Percentiles rank a stretch among this genome's conserved stretches.
These are phyloP conservation scores for Odontomyia ornata DNA, from an alignment of 2,888 invertebrate genomes.

Conservation along the genomic window DNA sequence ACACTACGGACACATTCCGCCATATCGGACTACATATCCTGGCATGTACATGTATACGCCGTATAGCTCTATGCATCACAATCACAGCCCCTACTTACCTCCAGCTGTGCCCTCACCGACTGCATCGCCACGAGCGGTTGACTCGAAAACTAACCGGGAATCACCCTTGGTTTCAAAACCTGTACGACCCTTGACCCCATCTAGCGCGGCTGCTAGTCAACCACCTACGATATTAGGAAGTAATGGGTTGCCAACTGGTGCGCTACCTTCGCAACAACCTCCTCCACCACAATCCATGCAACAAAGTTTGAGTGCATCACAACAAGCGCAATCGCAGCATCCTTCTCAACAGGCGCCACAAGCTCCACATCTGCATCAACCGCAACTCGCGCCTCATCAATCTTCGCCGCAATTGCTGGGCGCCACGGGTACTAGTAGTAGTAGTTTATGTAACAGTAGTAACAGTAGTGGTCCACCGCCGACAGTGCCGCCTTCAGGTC, in stretches of 20 bases:
- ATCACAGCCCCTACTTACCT: conserved; percentile 78
- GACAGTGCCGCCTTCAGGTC: conserved; percentile 51
- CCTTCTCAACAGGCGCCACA: conserved; percentile 53
- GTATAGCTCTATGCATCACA: conserved; percentile 74
- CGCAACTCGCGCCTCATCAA: conserved; percentile 46
- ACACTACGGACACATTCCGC: conserved; percentile 57
- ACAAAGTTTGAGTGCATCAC: background rate
- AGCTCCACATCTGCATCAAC: conserved; percentile 41
- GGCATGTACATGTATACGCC: conserved; percentile 75
- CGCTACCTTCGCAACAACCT: conserved; percentile 45
- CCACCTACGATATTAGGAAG: conserved; percentile 50
- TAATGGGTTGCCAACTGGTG: conserved; percentile 51
- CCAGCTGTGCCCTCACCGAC: conserved; percentile 70
- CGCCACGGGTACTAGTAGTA: conserved; percentile 48
- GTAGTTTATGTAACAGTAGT: conserved; percentile 49
- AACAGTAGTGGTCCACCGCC: conserved; percentile 51
- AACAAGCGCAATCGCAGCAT: conserved; percentile 36
- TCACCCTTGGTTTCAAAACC: conserved; percentile 56
- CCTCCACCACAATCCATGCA: background rate
- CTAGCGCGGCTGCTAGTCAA: conserved; percentile 45
- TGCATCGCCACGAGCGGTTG: conserved; percentile 71
- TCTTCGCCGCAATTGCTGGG: conserved; percentile 54
- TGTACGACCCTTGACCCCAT: conserved; percentile 54
- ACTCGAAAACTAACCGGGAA: conserved; percentile 61
- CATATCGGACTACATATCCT: conserved; percentile 63